Evolutionary conservation across 2,797 vertebrate species (phyloP), one percentile per base, ranked within the genome.

Genomic region (Cheracebus regulus): DNA sequence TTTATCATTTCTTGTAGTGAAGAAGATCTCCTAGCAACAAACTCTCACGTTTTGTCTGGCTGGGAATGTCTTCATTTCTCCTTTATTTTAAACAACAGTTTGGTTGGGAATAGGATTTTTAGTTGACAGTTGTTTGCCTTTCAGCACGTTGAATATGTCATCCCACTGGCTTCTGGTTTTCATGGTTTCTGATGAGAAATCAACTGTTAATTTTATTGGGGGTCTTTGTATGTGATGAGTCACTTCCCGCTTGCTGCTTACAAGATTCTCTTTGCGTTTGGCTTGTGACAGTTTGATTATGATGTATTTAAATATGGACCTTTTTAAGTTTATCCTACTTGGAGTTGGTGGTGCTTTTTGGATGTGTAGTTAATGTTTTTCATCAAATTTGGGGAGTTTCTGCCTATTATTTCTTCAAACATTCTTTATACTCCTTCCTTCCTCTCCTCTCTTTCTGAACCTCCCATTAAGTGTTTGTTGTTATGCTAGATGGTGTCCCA

Each of bases 61-160:
- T 89, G 30, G 55, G 44, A 84, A 58, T 79, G 22, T 50, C 2
- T 90, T 93, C 11, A 76, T 64, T 70, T 64, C 46, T 89, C 48
- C 48, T 95, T 95, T 64, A 86, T 41, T 90, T 89, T 94, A 64
- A 87, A 72, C 36, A 46, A 55, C 46, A 84, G 36, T 92, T 96
- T 92, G 95, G 13, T 72, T 72, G 33, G 67, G 84, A 57, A 85
- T 61, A 85, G 36, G 93, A 82, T 57, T 89, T 30, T 61, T 86
- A 20, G 17, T 67, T 87, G 67, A 79, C 36, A 79, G 28, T 10
- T 80, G 33, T 84, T 96, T 94, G 70, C 39, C 73, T 57, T 39
- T 95, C 6, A 50, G 33, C 39, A 88, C 28, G 81, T 88, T 85
- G 52, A 41, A 80, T 55, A 58, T 91, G 22, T 93, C 78, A 88